Base-by-base conservation (phyloP, 2,888 invertebrate genomes). In the Eurois occulta region DNA sequence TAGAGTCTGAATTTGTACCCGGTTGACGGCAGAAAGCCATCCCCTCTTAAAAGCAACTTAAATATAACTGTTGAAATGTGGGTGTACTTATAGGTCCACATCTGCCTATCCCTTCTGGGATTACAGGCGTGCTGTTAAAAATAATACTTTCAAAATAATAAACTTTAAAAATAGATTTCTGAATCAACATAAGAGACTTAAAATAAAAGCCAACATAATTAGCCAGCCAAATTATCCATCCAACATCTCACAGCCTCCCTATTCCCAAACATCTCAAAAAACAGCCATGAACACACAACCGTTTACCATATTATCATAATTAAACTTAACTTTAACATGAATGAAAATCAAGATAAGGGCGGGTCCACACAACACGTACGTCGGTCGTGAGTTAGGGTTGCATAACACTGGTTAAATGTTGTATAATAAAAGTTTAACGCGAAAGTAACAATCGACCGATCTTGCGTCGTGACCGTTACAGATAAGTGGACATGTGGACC, bases 401-500 rank as follows among this genome's bases (percentile, higher is more conserved):
- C 91, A 90, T 89, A 91, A 91, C 88, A 75, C 74, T 80, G 86
- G 89, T 88, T 90, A 87, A 92, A 92, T 91, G 90, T 88, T 87
- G 92, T 86, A 91, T 91, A 91, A 93, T 94, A 94, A 94, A 94
- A 94, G 92, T 94, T 90, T 89, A 90, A 89, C 91, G 91, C 92
- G 90, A 91, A 92, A 91, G 91, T 89, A 89, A 89, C 91, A 91
- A 93, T 93, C 93, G 88, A 79, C 75, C 83, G 91, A 92, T 92
- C 91, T 91, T 84, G 88, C 83, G 90, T 93, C 94, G 94, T 94
- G 94, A 93, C 94, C 91, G 92, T 90, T 91, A 90, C 86, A 92
- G 93, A 93, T 94, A 94, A 93, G 92, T 94, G 93, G 93, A 93
- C 94, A 93, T 94, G 93, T 94, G 94, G 84, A 88, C 18, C 88